Percentiles rank a stretch among this genome's conserved stretches.
phyloP scores from a whole-genome alignment of 2,113 vertebrate genomes.

The Penelope pileata region DNA sequence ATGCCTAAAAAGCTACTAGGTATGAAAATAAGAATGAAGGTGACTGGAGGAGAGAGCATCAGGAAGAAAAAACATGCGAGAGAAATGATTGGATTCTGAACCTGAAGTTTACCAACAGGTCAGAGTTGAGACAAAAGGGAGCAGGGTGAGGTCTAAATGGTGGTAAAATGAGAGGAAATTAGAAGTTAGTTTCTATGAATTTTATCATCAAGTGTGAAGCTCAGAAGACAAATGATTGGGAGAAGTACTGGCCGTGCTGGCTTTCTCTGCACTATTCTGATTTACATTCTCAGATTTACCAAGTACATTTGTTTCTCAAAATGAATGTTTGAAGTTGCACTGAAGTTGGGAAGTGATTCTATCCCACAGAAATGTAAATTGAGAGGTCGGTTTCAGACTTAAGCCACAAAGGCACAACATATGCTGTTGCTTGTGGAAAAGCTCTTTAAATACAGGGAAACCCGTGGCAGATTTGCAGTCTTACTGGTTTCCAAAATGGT shows the following conservation, averaged over 20 bases:
- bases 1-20: not conserved
- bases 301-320: not conserved
- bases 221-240: not conserved
- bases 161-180: not conserved
- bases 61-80: not conserved
- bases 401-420: conserved; percentile 1
- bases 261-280: not conserved
- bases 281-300: not conserved
- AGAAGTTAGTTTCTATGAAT: not conserved
- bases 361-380: conserved; percentile 41
- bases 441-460: not conserved
- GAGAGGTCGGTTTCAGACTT: not conserved
- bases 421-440: not conserved
- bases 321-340: not conserved
- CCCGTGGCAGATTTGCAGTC: not conserved
- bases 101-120: not conserved
- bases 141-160: not conserved
- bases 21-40: not conserved
- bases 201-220: not conserved
- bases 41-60: not conserved
- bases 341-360: conserved; percentile 22
- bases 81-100: not conserved
- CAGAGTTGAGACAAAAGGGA: not conserved
- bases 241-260: not conserved
- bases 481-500: not conserved